Conservation (phyloP, 2,888 invertebrate species). For the Lycophotia porphyrea region DNA sequence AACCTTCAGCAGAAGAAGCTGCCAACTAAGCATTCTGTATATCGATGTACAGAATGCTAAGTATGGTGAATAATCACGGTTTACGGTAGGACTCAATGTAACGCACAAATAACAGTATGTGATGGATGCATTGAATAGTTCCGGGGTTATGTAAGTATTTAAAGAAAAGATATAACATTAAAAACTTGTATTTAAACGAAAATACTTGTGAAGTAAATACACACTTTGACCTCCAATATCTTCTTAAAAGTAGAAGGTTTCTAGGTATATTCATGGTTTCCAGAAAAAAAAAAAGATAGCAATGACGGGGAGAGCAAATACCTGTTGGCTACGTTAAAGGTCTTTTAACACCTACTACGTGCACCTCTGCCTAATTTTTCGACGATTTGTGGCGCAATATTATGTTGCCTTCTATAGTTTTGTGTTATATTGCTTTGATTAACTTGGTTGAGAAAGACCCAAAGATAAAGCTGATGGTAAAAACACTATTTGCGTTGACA, state of each 20-base stretch:
- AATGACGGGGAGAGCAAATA: neutral
- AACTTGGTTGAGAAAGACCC: neutral
- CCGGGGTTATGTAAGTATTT: neutral
- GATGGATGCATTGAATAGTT: neutral
- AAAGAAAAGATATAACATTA: neutral
- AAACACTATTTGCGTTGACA: constrained; percentile 65
- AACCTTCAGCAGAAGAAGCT: neutral
- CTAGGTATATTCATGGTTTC: neutral
- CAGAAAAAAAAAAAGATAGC: neutral
- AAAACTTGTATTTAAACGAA: neutral
- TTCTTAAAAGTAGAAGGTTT: neutral
- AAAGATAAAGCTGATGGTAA: neutral
- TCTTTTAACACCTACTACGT: neutral
- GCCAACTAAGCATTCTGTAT: neutral
- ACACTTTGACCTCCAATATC: neutral
- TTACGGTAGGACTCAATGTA: neutral
- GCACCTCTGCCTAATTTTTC: neutral
- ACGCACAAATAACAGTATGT: neutral
- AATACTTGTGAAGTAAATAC: neutral
- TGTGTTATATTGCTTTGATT: neutral
- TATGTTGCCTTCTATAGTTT: neutral
- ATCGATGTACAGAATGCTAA: no score
- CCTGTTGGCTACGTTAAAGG: neutral
- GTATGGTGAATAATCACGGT: neutral
- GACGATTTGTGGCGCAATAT: neutral